phyloP scores from a whole-genome alignment of 2,113 vertebrate genomes.

The Austrofundulus limnaeus region DNA sequence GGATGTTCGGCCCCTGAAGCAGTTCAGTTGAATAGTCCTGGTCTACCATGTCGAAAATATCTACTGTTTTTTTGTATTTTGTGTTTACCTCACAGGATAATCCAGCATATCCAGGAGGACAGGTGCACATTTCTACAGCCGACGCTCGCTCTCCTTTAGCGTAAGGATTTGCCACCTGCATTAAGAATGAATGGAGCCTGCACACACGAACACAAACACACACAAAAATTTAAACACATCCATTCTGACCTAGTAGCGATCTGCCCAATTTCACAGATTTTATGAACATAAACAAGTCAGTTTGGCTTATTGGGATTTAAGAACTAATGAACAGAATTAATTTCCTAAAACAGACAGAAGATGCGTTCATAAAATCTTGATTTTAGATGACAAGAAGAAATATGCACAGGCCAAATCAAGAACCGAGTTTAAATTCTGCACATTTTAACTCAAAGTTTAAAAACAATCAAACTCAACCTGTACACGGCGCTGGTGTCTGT shows the following conservation, averaged over 20 bases:
- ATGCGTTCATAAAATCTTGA: constrained; percentile 6
- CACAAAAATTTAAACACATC: constrained; percentile 7
- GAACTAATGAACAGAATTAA: no score
- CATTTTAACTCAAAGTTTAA: no score
- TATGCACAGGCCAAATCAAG: neutral
- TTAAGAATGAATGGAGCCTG: constrained; percentile 69
- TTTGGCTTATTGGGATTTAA: constrained; percentile 21
- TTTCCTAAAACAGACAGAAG: no score
- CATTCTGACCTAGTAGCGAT: neutral
- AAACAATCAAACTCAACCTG: no score
- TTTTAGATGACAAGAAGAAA: constrained; percentile 6
- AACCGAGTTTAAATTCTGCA: neutral
- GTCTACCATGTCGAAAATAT: no score
- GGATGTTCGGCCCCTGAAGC: no score
- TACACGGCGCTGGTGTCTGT: constrained; percentile 68
- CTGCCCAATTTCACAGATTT: neutral
- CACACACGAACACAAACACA: constrained; percentile 23
- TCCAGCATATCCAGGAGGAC: constrained; percentile 69
- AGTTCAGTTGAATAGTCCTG: no score
- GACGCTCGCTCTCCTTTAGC: constrained; percentile 57
- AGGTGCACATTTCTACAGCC: constrained; percentile 68
- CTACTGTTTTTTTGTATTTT: neutral
- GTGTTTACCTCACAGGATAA: constrained; percentile 72
- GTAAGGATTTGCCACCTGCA: constrained; percentile 61
- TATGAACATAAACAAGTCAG: constrained; percentile 1